Conservation (phyloP, 2,113 vertebrate genomes). For the Eurypyga helias region DNA sequence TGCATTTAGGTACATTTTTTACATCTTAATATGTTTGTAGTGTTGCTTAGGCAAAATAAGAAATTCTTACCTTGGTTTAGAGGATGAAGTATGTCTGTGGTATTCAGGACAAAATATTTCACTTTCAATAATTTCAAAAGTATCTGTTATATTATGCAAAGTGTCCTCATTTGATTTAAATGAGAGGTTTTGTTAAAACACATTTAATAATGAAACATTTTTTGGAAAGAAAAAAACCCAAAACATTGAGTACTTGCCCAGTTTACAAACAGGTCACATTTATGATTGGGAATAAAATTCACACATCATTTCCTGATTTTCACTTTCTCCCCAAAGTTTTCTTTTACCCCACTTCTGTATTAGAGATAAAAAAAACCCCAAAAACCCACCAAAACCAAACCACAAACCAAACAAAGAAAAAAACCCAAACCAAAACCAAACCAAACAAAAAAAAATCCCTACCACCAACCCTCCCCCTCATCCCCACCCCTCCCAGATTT, state of each 20-base stretch:
- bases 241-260: accelerated
- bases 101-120: neutral
- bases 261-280: neutral
- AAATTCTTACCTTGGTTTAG: neutral
- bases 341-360: neutral
- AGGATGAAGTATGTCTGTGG: neutral
- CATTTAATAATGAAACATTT: neutral
- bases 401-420: no score
- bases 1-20: accelerated
- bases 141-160: neutral
- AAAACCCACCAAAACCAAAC: no score
- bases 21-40: neutral
- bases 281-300: neutral
- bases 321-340: neutral
- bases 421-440: no score
- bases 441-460: no score
- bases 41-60: neutral
- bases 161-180: neutral
- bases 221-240: accelerated
- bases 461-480: no score
- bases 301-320: neutral
- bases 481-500: neutral
- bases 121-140: neutral
- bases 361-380: neutral
- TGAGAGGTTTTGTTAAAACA: neutral